phyloP scores from a whole-genome alignment of 2,888 invertebrate species.

The Beris morrisii region DNA sequence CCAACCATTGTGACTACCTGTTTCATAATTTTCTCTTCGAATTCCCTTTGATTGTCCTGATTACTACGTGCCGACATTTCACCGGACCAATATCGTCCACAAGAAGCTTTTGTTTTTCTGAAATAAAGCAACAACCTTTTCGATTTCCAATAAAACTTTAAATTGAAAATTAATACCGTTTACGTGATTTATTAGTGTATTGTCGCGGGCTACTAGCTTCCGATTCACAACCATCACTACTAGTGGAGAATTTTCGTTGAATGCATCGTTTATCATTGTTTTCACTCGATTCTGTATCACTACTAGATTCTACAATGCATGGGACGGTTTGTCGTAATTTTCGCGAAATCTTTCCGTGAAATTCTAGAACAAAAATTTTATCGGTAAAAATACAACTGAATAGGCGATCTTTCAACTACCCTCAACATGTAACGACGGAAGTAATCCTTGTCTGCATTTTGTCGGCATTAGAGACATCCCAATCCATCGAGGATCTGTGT shows the following conservation, averaged over 20 bases:
- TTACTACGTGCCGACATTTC: slow-evolving; percentile 79
- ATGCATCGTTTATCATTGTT: slow-evolving; percentile 38
- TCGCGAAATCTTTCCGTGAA: slow-evolving; percentile 43
- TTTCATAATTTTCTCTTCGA: slow-evolving; percentile 74
- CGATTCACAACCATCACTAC: slow-evolving; percentile 56
- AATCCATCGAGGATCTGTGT: slow-evolving; percentile 48
- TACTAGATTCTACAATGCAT: slow-evolving; percentile 48
- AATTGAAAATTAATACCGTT: slow-evolving; percentile 2
- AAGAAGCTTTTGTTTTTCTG: slow-evolving; percentile 41
- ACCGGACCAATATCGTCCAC: slow-evolving; percentile 72
- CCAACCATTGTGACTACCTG: slow-evolving; percentile 52
- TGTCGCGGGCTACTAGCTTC: slow-evolving; percentile 47
- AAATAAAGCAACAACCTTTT: neutral
- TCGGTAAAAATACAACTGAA: neutral
- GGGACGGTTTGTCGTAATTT: slow-evolving; percentile 40
- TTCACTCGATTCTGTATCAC: slow-evolving; percentile 50
- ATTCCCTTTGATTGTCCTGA: slow-evolving; percentile 84
- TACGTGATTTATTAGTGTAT: slow-evolving; percentile 25
- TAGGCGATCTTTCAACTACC: slow-evolving; percentile 37
- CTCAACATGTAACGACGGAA: slow-evolving; percentile 49
- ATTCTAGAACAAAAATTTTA: slow-evolving; percentile 9
- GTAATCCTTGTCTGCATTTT: slow-evolving; percentile 52
- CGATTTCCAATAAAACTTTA: too few species aligned
- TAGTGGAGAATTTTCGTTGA: slow-evolving; percentile 46
- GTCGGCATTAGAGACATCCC: slow-evolving; percentile 53